A percentile compares a stretch with the other conserved stretches of the same genome.
Evolutionary conservation across 2,797 vertebrate genomes (phyloP).

Genomic region (Dermochelys coriacea): DNA sequence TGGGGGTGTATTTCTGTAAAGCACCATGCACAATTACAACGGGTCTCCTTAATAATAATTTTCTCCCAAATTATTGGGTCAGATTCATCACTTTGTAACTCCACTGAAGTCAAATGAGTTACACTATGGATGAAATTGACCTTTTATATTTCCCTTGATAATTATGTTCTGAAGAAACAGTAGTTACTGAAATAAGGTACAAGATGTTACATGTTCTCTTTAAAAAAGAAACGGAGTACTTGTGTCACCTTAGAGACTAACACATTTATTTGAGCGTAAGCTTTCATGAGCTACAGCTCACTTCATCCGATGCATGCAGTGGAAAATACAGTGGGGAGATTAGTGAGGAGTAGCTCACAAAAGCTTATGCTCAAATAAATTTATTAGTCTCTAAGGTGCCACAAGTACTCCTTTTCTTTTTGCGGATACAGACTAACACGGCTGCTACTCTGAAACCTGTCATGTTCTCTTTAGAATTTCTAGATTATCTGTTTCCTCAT

Average conservation of each 20-base stretch:
- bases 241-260: too few species aligned
- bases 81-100: background rate
- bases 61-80: background rate
- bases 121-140: background rate
- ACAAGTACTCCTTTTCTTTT: too few species aligned
- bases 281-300: too few species aligned
- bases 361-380: too few species aligned
- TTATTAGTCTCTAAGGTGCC: too few species aligned
- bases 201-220: background rate
- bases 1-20: background rate
- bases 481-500: background rate
- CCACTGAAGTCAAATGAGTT: background rate
- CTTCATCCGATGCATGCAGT: too few species aligned
- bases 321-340: too few species aligned
- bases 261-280: too few species aligned
- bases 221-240: too few species aligned
- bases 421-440: too few species aligned
- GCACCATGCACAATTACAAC: background rate
- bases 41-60: background rate
- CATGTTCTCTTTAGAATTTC: background rate
- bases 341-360: too few species aligned
- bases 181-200: background rate
- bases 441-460: too few species aligned
- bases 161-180: background rate
- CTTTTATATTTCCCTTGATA: background rate